A percentile compares a stretch with the other conserved stretches of the same genome.
Conservation (phyloP, 2,113 vertebrate genomes). For the Alligator mississippiensis region DNA sequence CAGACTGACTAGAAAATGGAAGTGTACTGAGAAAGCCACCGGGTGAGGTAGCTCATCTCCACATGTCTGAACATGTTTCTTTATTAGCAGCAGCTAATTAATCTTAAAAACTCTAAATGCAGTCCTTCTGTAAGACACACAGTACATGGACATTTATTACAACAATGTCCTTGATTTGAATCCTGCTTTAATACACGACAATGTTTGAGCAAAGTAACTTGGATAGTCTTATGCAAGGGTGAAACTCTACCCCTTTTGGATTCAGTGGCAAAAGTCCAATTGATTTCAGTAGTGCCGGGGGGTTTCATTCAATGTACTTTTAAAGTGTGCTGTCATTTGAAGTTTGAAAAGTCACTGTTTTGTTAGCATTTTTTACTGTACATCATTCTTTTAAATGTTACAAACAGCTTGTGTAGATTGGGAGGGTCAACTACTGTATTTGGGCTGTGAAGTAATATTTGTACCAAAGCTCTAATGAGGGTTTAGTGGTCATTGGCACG, state of each 20-base stretch:
- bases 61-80: neutral
- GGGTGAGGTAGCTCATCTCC: neutral
- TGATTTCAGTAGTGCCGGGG: neutral
- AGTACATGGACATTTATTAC: neutral
- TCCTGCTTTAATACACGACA: neutral
- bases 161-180: neutral
- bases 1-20: neutral
- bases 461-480: neutral
- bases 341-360: neutral
- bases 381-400: neutral
- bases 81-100: neutral
- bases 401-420: neutral
- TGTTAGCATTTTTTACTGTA: neutral
- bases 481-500: neutral
- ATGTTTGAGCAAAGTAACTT: neutral
- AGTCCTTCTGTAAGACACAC: neutral
- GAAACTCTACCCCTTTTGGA: neutral
- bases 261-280: neutral
- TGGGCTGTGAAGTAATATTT: neutral
- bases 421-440: neutral
- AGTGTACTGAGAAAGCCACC: neutral
- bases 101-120: neutral
- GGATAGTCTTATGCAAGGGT: neutral
- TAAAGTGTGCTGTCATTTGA: accelerated
- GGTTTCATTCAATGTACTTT: neutral